A percentile compares a stretch with the other conserved stretches of the same genome.
These are phyloP conservation scores for Gadus macrocephalus DNA, from an alignment of 2,113 vertebrate species.

Conservation along the genomic window DNA sequence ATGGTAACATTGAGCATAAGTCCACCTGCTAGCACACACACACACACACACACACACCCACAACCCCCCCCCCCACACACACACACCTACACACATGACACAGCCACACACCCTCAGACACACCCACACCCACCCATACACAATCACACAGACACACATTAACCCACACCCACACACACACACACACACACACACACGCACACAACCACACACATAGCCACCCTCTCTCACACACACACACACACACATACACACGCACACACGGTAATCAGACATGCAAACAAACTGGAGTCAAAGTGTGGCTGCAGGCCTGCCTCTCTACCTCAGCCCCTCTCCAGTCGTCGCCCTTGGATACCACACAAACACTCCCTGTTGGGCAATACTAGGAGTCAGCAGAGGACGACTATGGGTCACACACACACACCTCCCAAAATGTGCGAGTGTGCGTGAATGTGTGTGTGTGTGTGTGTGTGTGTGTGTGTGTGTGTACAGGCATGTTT, in stretches of 20 bases:
- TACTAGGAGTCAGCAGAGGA: conserved; percentile 70
- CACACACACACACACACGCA: too few relatives aligned
- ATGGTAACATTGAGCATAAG: conserved; percentile 47
- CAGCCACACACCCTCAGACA: conserved; percentile 16
- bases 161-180: conserved; percentile 35
- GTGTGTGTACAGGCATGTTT: conserved; percentile 7
- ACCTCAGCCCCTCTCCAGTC: conserved; percentile 59
- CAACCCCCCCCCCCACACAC: background rate
- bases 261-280: conserved; percentile 62
- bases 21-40: conserved; percentile 30
- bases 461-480: conserved; percentile 20
- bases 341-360: conserved; percentile 72
- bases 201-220: too few relatives aligned
- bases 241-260: conserved; percentile 23
- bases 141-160: conserved; percentile 33
- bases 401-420: conserved; percentile 60
- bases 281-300: conserved; percentile 59
- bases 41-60: conserved; percentile 18
- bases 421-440: conserved; percentile 29
- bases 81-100: background rate
- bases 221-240: conserved; percentile 15
- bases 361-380: conserved; percentile 78
- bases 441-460: background rate
- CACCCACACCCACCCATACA: conserved; percentile 1
- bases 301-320: conserved; percentile 59